Evolutionary conservation across 2,888 invertebrate species (phyloP), one percentile per base, ranked within the genome.

Genomic region (Xanthorhoe spadicearia): DNA sequence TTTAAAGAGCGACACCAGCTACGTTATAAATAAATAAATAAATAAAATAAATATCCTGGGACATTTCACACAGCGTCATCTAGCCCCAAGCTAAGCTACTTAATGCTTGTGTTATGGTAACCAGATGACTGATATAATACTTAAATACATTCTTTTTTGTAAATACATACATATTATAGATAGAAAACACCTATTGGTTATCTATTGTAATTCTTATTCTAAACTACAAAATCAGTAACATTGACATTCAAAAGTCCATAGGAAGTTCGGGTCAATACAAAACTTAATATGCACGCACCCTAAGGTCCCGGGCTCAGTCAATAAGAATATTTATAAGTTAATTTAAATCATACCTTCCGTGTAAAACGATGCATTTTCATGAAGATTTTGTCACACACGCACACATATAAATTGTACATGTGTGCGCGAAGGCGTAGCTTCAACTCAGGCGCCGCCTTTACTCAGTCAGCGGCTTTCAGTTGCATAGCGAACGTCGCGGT

Each of bases 381-480:
- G 88, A 86, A 89, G 87, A 86, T 80, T 87, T 81, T 71, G 77
- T 74, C 77, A 56, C 66, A 74, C 80, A 65, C 77, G 77, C 77
- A 71, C 77, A 75, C 72, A 68, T 73, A 73, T 61, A 64, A 61
- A 63, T 62, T 64, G 61, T 64, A 69, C 65, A 55, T 78, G 87
- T 84, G 86, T 84, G 85, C 32, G 86, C 84, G 81, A 81, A 87
- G 87, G 88, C 88, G 89, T 84, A 82, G 71, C 83, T 83, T 76
- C 74, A 75, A 81, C 89, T 86, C 89, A 80, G 74, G 90, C 90
- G 90, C 88, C 90, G 88, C 88, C 86, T 67, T 54, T 86, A 69
- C 75, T 66, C 74, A 75, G 66, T 78, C 59, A 51, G 32, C 51
- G 32, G 28, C 49, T 55, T 55, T 78, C 88, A 92, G 92, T 92